These are phyloP conservation scores for Rhinolophus ferrumequinum DNA, from an alignment of 2,113 vertebrate species.

Conservation along the genomic window DNA sequence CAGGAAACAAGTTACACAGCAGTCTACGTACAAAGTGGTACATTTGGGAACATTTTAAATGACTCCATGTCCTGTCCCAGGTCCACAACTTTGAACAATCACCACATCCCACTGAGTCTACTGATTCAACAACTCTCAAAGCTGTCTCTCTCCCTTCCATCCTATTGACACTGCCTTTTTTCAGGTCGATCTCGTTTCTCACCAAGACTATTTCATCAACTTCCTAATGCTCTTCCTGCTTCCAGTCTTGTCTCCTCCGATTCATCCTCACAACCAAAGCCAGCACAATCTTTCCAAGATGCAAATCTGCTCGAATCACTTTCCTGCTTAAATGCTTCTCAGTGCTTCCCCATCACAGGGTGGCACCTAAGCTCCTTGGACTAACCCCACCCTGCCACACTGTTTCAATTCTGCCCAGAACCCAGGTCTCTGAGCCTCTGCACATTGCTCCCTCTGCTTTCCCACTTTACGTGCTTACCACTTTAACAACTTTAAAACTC, in stretches of 20 bases:
- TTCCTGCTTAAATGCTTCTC: neutral
- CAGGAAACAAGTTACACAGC: neutral
- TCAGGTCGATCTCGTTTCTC: neutral
- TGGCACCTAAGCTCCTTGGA: neutral
- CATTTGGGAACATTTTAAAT: neutral
- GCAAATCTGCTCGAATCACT: neutral
- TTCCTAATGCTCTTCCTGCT: neutral
- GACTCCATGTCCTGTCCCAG: neutral
- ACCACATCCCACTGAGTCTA: neutral
- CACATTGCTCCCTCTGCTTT: neutral
- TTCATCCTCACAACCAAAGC: neutral
- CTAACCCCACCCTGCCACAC: fast-evolving
- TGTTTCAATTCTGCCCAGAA: neutral
- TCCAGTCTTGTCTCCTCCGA: neutral
- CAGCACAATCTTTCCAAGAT: neutral
- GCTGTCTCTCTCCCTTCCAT: neutral
- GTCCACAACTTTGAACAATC: neutral
- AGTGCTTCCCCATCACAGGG: neutral
- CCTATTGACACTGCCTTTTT: neutral
- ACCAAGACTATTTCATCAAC: neutral
- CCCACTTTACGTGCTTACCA: neutral
- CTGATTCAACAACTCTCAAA: neutral
- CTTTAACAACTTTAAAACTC: neutral
- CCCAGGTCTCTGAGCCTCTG: neutral
- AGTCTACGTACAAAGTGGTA: neutral